Evolutionary conservation across 2,888 invertebrate genomes (phyloP).

Genomic region (Eristalinus aeneus): DNA sequence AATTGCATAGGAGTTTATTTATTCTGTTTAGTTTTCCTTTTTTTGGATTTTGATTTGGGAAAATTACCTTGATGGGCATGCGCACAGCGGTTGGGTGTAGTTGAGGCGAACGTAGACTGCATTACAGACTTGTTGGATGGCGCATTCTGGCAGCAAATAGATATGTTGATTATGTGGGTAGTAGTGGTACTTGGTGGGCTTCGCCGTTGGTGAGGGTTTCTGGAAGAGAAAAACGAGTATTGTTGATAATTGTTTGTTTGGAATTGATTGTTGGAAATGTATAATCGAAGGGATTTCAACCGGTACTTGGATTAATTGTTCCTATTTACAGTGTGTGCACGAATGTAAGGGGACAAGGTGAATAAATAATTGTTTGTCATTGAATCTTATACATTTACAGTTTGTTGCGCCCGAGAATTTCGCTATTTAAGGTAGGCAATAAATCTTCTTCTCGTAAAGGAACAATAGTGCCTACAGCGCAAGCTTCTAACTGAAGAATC

Average conservation of each 20-base stretch:
- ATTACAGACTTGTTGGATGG: constrained; percentile 96
- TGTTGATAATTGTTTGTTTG: constrained; percentile 36
- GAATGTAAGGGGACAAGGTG: no score
- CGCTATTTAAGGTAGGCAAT: no score
- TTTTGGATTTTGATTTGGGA: not conserved
- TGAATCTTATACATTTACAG: no score
- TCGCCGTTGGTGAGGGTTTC: constrained; percentile 88
- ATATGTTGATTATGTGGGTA: constrained; percentile 97
- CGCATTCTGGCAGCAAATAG: constrained; percentile 95
- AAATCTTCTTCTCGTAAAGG: no score
- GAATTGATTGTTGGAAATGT: constrained; percentile 26
- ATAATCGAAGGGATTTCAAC: constrained; percentile 41
- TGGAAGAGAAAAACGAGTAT: constrained; percentile 79
- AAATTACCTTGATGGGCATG: constrained; percentile 88
- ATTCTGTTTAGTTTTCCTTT: not conserved
- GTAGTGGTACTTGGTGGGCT: constrained; percentile 96
- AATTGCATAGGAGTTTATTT: not conserved
- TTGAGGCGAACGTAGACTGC: constrained; percentile 95
- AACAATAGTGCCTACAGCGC: no score
- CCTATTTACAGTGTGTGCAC: not conserved
- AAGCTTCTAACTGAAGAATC: no score
- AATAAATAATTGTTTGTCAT: not conserved
- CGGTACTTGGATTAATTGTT: constrained; percentile 19
- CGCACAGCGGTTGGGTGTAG: constrained; percentile 95
- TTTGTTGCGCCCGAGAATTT: no score